phyloP scores from a whole-genome alignment of 1,140 invertebrate species.

The Dendrolimus kikuchii region DNA sequence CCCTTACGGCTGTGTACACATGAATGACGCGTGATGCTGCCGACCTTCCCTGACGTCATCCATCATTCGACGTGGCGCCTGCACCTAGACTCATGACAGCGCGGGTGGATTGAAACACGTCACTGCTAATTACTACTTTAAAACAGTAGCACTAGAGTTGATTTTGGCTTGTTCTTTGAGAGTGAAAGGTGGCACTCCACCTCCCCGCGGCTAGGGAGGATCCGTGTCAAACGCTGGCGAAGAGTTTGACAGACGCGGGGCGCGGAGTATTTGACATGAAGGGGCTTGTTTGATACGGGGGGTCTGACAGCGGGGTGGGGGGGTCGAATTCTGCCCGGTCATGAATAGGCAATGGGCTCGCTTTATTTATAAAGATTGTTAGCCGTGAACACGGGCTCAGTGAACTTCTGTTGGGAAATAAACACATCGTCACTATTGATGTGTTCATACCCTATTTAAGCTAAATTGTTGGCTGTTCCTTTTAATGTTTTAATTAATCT shows the following conservation, averaged over 20 bases:
- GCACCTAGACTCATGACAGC: conserved; percentile 68
- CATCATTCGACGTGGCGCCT: conserved; percentile 70
- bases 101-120: conserved; percentile 36
- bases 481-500: too few species aligned
- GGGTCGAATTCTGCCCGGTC: conserved; percentile 65
- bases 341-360: conserved; percentile 70
- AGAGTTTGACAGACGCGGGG: conserved; percentile 72
- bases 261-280: conserved; percentile 71
- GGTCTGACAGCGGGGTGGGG: conserved; percentile 38
- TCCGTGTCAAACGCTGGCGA: conserved; percentile 70
- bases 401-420: conserved; percentile 57
- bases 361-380: conserved; percentile 72
- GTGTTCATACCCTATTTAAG: conserved; percentile 6
- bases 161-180: conserved; percentile 10
- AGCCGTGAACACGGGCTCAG: conserved; percentile 44
- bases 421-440: conserved; percentile 47
- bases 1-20: conserved; percentile 70
- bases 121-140: conserved; percentile 25
- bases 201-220: conserved; percentile 62
- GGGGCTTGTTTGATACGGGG: conserved; percentile 71
- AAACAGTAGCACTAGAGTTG: conserved; percentile 10
- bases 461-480: too few species aligned
- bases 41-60: conserved; percentile 69
- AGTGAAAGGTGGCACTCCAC: conserved; percentile 54
- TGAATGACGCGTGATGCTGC: conserved; percentile 71